Conservation (phyloP, 2,888 invertebrate genomes). For the Netelia inedita region DNA sequence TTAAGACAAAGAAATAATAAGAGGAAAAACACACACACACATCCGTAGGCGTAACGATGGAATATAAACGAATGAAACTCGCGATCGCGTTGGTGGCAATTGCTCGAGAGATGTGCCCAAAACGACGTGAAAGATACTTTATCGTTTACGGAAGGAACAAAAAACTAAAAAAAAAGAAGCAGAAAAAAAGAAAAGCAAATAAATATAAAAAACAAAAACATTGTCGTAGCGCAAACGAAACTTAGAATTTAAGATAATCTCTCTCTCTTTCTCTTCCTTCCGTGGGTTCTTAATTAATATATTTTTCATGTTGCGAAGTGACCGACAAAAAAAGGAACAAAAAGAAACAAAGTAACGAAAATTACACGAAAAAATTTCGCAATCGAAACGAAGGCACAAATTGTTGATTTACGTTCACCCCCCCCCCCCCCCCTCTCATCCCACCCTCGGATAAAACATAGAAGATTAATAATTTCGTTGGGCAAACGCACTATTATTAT, state of each 20-base stretch:
- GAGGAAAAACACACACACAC: constrained; percentile 2
- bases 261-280: constrained; percentile 56
- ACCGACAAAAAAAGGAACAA: background rate
- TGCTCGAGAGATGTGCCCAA: constrained; percentile 19
- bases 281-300: constrained; percentile 67
- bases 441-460: constrained; percentile 17
- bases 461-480: constrained; percentile 35
- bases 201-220: constrained; percentile 46
- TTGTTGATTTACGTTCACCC: constrained; percentile 61
- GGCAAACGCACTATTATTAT: constrained; percentile 26
- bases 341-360: background rate
- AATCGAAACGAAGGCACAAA: constrained; percentile 62
- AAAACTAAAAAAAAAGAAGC: background rate
- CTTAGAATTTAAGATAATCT: constrained; percentile 66
- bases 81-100: constrained; percentile 27
- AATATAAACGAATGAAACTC: constrained; percentile 58
- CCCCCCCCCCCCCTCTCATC: background rate
- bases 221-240: constrained; percentile 73
- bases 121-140: constrained; percentile 55
- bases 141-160: constrained; percentile 53
- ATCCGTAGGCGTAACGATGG: constrained; percentile 50
- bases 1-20: constrained; percentile 7
- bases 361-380: constrained; percentile 68
- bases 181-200: constrained; percentile 26
- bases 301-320: constrained; percentile 28